These are phyloP conservation scores for Reticulitermes lucifugus DNA, from an alignment of 2,888 invertebrate genomes.

Conservation along the genomic window DNA sequence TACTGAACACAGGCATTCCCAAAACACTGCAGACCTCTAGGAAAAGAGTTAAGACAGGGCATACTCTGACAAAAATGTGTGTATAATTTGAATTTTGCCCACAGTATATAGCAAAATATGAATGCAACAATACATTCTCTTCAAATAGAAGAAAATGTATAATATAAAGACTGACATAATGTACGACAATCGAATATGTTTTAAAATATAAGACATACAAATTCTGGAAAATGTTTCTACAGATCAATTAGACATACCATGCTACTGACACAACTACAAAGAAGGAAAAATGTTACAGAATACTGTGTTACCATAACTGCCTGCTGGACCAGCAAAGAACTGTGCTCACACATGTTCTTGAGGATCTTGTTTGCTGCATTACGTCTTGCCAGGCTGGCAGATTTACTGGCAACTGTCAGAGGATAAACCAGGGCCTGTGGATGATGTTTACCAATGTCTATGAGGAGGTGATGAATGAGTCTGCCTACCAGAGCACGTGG, in stretches of 20 bases:
- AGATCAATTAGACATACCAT: background rate
- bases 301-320: slow-evolving; percentile 85
- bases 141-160: too few relatives aligned
- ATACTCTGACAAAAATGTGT: too few relatives aligned
- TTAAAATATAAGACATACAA: too few relatives aligned
- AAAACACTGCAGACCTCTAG: too few relatives aligned
- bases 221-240: too few relatives aligned
- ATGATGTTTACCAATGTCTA: slow-evolving; percentile 97
- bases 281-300: background rate
- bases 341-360: slow-evolving; percentile 96
- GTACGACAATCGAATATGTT: too few relatives aligned
- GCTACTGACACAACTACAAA: background rate
- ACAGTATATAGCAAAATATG: too few relatives aligned
- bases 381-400: slow-evolving; percentile 84
- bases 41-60: too few relatives aligned
- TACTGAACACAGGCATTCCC: too few relatives aligned
- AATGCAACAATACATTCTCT: too few relatives aligned
- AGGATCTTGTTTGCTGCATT: slow-evolving; percentile 95
- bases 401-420: slow-evolving; percentile 96
- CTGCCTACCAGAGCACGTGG: slow-evolving; percentile 88
- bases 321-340: slow-evolving; percentile 91
- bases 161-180: too few relatives aligned
- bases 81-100: too few relatives aligned
- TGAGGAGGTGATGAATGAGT: slow-evolving; percentile 91
- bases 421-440: slow-evolving; percentile 98